Conservation (phyloP, 2,888 invertebrate genomes). For the Pedicia rivosa region DNA sequence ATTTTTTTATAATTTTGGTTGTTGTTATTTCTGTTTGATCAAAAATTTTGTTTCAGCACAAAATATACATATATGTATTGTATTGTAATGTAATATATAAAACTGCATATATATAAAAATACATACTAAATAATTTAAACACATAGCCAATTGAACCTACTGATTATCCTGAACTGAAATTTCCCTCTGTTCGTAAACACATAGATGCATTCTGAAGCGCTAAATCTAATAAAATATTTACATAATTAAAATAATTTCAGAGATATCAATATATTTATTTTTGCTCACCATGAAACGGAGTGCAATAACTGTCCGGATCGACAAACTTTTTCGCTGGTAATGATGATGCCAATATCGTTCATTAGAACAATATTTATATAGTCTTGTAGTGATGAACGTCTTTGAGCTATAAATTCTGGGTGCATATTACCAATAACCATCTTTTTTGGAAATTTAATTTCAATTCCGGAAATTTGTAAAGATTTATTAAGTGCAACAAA, state of each 20-base stretch:
- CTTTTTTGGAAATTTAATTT: slow-evolving; percentile 72
- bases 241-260: no score
- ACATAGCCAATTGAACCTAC: slow-evolving; percentile 75
- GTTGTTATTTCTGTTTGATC: no score
- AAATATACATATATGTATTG: no score
- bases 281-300: slow-evolving; percentile 60
- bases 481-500: slow-evolving; percentile 62
- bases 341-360: slow-evolving; percentile 55
- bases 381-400: slow-evolving; percentile 77
- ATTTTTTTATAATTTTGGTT: no score
- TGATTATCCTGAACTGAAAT: slow-evolving; percentile 66
- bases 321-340: slow-evolving; percentile 72
- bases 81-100: no score
- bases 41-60: no score
- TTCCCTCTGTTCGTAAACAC: slow-evolving; percentile 69
- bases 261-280: background rate
- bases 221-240: slow-evolving; percentile 61
- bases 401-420: slow-evolving; percentile 77
- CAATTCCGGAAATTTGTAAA: slow-evolving; percentile 53
- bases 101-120: no score
- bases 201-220: slow-evolving; percentile 79
- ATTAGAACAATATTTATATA: slow-evolving; percentile 30
- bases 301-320: slow-evolving; percentile 71
- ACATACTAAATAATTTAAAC: no score
- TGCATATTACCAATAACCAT: slow-evolving; percentile 87